Percentiles rank a stretch among this genome's conserved stretches.
Conservation (phyloP, 2,797 vertebrate species). For the Pachyuromys duprasi region DNA sequence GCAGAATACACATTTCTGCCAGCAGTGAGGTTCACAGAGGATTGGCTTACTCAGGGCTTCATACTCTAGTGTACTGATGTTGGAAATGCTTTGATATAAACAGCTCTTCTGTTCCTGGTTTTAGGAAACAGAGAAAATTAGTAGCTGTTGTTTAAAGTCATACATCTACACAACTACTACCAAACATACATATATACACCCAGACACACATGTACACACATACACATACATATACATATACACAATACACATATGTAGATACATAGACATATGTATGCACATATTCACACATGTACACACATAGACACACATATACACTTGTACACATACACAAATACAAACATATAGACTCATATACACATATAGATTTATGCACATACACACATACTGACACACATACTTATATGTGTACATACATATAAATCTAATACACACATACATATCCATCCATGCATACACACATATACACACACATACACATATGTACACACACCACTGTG, state of each 20-base stretch:
- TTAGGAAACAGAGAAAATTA: not conserved
- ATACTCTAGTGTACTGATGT: not conserved
- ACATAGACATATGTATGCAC: not conserved
- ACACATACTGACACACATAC: not conserved
- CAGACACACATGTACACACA: not conserved
- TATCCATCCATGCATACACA: not conserved
- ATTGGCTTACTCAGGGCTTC: conserved; percentile 41
- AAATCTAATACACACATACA: not conserved
- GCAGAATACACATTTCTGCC: conserved; percentile 5
- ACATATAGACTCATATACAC: not conserved
- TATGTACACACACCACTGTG: not conserved
- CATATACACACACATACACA: not conserved
- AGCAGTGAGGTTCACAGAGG: not conserved
- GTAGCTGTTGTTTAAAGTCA: conserved; percentile 54
- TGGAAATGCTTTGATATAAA: conserved; percentile 31
- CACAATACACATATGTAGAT: not conserved
- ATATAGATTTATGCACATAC: not conserved
- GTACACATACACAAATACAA: not conserved
- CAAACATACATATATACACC: not conserved
- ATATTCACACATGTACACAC: not conserved
- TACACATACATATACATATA: not conserved
- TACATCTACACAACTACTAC: not conserved
- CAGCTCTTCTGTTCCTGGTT: not conserved
- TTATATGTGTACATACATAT: not conserved
- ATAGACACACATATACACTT: not conserved